These are phyloP conservation scores for Oscheius sp. DNA, from an alignment of 2,888 invertebrate species.

Conservation along the genomic window DNA sequence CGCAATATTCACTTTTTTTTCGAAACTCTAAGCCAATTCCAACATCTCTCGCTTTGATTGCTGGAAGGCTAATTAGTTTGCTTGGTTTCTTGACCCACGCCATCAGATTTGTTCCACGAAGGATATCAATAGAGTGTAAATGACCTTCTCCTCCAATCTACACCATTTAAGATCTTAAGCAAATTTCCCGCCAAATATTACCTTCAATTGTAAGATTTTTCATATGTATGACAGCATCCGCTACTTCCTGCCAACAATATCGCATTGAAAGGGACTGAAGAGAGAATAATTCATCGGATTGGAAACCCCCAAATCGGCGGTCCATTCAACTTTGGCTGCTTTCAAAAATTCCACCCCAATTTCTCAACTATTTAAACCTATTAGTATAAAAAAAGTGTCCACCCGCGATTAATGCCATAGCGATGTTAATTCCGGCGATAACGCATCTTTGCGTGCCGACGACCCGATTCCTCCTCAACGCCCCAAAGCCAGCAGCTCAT, in stretches of 20 bases:
- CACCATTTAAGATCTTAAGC: too few relatives aligned
- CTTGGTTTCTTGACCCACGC: background rate
- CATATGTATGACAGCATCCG: too few relatives aligned
- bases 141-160: background rate
- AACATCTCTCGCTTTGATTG: background rate
- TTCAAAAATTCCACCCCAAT: background rate
- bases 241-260: too few relatives aligned
- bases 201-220: too few relatives aligned
- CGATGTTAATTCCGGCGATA: constrained; percentile 34
- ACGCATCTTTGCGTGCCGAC: constrained; percentile 33
- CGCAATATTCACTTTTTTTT: background rate
- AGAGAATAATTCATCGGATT: background rate
- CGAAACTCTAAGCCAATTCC: background rate
- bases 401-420: constrained; percentile 13
- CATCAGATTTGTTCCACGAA: too few relatives aligned
- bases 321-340: too few relatives aligned
- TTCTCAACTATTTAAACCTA: background rate
- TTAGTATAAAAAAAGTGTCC: background rate
- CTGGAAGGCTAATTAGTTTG: constrained; percentile 4
- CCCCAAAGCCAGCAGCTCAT: background rate
- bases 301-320: too few relatives aligned
- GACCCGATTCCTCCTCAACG: constrained; percentile 19
- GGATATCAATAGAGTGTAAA: too few relatives aligned
- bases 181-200: too few relatives aligned
- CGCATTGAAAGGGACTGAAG: too few relatives aligned